Evolutionary conservation across 2,797 vertebrate species (phyloP).

Genomic region (Helostoma temminkii): DNA sequence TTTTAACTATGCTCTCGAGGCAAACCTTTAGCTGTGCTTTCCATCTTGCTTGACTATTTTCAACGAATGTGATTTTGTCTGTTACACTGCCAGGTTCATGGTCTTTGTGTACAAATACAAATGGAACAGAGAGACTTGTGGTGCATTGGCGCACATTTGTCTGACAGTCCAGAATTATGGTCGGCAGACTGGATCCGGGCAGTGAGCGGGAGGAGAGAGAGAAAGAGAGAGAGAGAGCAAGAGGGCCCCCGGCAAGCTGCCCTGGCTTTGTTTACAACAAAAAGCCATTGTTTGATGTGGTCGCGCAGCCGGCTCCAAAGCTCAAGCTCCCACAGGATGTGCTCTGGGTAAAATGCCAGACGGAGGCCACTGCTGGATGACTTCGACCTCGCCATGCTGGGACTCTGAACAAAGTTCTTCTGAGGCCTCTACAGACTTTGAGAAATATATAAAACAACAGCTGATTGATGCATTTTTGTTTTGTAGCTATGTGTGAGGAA

Average conservation of each 20-base stretch:
- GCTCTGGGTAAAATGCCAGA: slow-evolving; percentile 86
- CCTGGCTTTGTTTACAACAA: slow-evolving; percentile 89
- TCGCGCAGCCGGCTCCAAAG: slow-evolving; percentile 81
- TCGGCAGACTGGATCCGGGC: slow-evolving; percentile 70
- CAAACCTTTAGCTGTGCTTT: slow-evolving; percentile 62
- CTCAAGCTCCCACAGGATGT: slow-evolving; percentile 87
- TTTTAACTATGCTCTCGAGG: slow-evolving; percentile 62
- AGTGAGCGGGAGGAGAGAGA: slow-evolving; percentile 51
- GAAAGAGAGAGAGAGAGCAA: slow-evolving; percentile 51
- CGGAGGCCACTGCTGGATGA: slow-evolving; percentile 83
- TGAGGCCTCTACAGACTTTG: slow-evolving; percentile 53
- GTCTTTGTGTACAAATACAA: slow-evolving; percentile 75
- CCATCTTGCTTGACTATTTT: slow-evolving; percentile 62
- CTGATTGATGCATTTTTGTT: slow-evolving; percentile 52
- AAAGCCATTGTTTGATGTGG: slow-evolving; percentile 90
- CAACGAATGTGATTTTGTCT: slow-evolving; percentile 69
- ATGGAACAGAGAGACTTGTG: slow-evolving; percentile 66
- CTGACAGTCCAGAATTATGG: slow-evolving; percentile 76
- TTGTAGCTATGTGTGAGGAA: slow-evolving; percentile 27
- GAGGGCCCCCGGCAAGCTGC: slow-evolving; percentile 84
- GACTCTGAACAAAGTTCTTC: slow-evolving; percentile 67
- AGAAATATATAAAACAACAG: slow-evolving; percentile 72
- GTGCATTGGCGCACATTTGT: slow-evolving; percentile 71
- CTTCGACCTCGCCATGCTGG: slow-evolving; percentile 71
- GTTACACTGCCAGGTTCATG: slow-evolving; percentile 68